Conservation (phyloP, 37 sponge, comb jelly and placozoan species). For the Chondrilla cf. caribensis region DNA sequence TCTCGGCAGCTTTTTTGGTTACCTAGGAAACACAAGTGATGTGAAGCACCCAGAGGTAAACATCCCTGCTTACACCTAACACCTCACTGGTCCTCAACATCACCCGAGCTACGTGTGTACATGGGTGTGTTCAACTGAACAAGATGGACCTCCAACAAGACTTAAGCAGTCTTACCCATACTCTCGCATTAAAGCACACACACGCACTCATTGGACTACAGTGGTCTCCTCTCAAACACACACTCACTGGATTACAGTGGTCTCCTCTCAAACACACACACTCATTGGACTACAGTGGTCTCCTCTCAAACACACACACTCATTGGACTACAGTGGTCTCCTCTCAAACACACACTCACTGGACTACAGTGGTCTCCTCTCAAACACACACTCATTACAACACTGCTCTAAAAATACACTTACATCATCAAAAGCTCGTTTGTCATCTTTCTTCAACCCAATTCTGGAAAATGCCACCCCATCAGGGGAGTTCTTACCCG, state of each 20-base stretch:
- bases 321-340: too few species aligned
- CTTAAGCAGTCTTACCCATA: not conserved
- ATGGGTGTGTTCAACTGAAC: too few species aligned
- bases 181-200: not conserved
- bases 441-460: conserved; percentile 29
- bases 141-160: too few species aligned
- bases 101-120: not conserved
- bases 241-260: too few species aligned
- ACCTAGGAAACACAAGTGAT: conserved; percentile 27
- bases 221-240: not conserved
- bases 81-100: not conserved
- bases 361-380: too few species aligned
- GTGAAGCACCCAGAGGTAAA: not conserved
- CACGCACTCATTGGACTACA: not conserved
- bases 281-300: too few species aligned
- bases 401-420: not conserved
- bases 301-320: too few species aligned
- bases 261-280: too few species aligned
- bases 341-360: too few species aligned
- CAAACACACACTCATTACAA: too few species aligned
- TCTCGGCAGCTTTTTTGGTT: conserved; percentile 31
- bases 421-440: conserved; percentile 70
- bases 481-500: not conserved
- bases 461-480: not conserved
- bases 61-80: not conserved